Percentiles rank a stretch among this genome's conserved stretches.
Evolutionary conservation across 2,888 invertebrate genomes (phyloP).

Genomic region (Pristionchus entomophagus): DNA sequence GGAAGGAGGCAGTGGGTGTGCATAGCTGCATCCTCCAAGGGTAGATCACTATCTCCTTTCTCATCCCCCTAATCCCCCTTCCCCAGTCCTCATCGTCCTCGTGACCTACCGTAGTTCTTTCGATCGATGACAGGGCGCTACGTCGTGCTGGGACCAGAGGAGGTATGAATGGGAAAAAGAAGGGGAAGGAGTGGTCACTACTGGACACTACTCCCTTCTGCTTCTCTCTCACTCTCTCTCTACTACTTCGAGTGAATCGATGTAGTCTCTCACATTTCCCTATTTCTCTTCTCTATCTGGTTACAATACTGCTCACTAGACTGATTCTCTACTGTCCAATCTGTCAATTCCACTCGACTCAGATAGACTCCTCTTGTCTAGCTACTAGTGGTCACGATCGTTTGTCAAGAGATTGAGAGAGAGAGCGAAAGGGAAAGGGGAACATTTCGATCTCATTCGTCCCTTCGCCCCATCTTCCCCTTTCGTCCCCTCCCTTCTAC

Average conservation of each 20-base stretch:
- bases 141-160: constrained; percentile 40
- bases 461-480: neutral
- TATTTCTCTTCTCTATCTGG: constrained; percentile 4
- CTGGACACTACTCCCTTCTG: constrained; percentile 16
- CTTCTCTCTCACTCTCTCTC: constrained; percentile 18
- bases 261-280: neutral
- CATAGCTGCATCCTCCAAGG: constrained; percentile 18
- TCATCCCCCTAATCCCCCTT: neutral
- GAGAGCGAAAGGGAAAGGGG: neutral
- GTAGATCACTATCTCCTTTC: constrained; percentile 1
- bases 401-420: neutral
- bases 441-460: constrained; percentile 43
- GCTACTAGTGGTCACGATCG: constrained; percentile 16
- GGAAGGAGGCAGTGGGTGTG: constrained; percentile 14
- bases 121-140: constrained; percentile 24
- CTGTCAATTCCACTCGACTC: neutral
- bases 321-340: neutral
- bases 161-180: neutral
- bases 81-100: neutral
- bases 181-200: neutral
- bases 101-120: neutral
- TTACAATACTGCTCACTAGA: neutral
- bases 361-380: neutral
- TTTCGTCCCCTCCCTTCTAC: constrained; percentile 2
- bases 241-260: neutral